Conservation (phyloP, 2,797 vertebrate species). For the Anableps anableps region DNA sequence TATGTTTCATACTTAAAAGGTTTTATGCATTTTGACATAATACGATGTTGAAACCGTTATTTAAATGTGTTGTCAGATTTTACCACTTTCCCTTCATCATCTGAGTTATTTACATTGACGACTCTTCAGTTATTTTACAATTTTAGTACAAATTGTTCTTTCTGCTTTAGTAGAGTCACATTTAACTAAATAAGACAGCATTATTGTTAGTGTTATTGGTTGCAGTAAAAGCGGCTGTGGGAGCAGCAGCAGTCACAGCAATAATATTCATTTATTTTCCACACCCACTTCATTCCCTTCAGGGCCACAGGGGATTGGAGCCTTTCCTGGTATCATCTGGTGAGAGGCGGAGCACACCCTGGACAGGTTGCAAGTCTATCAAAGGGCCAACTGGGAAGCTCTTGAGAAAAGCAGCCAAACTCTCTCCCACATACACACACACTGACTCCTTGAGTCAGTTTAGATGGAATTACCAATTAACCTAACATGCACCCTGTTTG, state of each 20-base stretch:
- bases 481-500: conserved; percentile 5
- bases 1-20: not conserved
- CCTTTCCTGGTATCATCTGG: conserved; percentile 8
- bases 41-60: not conserved
- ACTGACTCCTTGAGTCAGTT: conserved; percentile 1
- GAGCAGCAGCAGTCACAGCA: conserved; percentile 2
- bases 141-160: not conserved
- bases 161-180: not conserved
- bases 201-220: conserved; percentile 3
- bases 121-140: not conserved
- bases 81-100: not conserved
- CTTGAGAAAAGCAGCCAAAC: conserved; percentile 3
- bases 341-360: conserved; percentile 11
- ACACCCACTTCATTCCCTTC: conserved; percentile 10
- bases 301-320: conserved; percentile 8
- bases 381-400: conserved; percentile 3
- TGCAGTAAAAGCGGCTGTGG: not conserved
- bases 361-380: conserved; percentile 13
- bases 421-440: not conserved
- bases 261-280: conserved; percentile 12
- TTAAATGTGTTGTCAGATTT: not conserved
- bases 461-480: conserved; percentile 4
- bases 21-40: not conserved
- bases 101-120: not conserved
- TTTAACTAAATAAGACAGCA: not conserved